Base-by-base conservation (phyloP, 64 coral and sea anemone species). In the Pocillopora verrucosa region DNA sequence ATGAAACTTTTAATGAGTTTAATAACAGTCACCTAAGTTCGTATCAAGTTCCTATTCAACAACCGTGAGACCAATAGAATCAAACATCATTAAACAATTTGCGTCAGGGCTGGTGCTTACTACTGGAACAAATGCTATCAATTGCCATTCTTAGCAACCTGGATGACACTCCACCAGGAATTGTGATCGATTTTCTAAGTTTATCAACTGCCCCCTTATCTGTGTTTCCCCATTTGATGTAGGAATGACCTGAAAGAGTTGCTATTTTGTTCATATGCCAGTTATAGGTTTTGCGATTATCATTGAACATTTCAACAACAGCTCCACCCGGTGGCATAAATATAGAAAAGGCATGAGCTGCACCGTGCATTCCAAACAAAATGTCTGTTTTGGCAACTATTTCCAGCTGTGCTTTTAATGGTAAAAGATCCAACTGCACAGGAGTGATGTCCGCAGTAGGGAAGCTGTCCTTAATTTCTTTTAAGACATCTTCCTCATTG, bases 331-430 rank as follows among this genome's bases (percentile, higher is more conserved):
- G 80, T 22, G 80, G 34, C 80, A 83, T 83, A 14, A 83, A 83
- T n/a, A 83, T 83, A 1, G 80, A 36, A n/a, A 65, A 83, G 0
- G 80, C 80, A 35, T 83, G 80, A 9, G 80, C 80, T 10, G 80
- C 61, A 45, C 80, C 80, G 19, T 83, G 80, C 80, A 83, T 83
- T 16, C 80, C 80, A 17, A 83, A 83, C 35, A 83, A 83, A 67
- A 83, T 83, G 61, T 83, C 80, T 65, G 80, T 61, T 36, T 60
- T 65, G 16, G 80, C 30, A 67, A 83, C 61, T 17, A 83, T 30
- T 65, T 83, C 80, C 15, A 83, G 65, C 60, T 83, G 80, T 1
- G 16, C 17, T 38, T 83, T 67, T 11, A 83, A 83, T 17, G 60
- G 60, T 61, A 83, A 20, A 9, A 36, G 17, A 61, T 83, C 80